phyloP scores from a whole-genome alignment of 37 sponge, comb jelly and placozoan genomes.

The Halichondria panicea region DNA sequence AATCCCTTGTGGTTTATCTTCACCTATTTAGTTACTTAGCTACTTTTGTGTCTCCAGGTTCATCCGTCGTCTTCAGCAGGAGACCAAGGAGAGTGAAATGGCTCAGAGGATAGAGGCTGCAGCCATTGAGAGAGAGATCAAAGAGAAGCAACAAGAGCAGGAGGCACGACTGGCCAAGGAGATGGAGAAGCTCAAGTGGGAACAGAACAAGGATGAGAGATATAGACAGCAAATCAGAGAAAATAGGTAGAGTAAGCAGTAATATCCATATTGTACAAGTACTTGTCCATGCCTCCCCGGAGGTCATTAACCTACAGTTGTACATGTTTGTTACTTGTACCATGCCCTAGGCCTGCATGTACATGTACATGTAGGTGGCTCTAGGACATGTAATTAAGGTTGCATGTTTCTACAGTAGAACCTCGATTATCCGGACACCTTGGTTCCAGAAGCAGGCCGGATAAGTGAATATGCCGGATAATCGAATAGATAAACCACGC shows the following conservation, averaged over 20 bases:
- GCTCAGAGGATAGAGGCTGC: slow-evolving; percentile 56
- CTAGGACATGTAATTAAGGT: too few species aligned
- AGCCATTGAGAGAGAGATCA: slow-evolving; percentile 46
- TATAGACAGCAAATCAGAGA: slow-evolving; percentile 90
- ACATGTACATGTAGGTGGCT: too few species aligned
- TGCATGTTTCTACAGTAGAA: too few species aligned
- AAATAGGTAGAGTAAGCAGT: slow-evolving; percentile 59
- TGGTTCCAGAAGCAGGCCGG: too few species aligned
- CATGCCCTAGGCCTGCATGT: too few species aligned
- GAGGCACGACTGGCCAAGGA: slow-evolving; percentile 90
- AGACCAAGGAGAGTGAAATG: slow-evolving; percentile 70
- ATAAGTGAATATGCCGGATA: too few species aligned
- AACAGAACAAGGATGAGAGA: slow-evolving; percentile 74
- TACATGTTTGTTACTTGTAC: too few species aligned
- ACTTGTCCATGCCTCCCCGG: background rate
- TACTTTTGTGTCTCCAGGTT: slow-evolving; percentile 25
- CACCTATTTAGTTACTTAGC: too few species aligned
- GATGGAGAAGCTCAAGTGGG: slow-evolving; percentile 77
- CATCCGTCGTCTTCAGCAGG: slow-evolving; percentile 72
- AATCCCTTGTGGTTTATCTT: too few species aligned
- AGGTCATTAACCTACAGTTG: too few species aligned
- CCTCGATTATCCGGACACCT: too few species aligned
- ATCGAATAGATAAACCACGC: too few species aligned
- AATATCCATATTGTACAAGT: background rate
- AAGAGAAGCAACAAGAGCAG: slow-evolving; percentile 81